Percentiles rank a stretch among this genome's conserved stretches.
Conservation (phyloP, 2,888 invertebrate species). For the Nomada flava region DNA sequence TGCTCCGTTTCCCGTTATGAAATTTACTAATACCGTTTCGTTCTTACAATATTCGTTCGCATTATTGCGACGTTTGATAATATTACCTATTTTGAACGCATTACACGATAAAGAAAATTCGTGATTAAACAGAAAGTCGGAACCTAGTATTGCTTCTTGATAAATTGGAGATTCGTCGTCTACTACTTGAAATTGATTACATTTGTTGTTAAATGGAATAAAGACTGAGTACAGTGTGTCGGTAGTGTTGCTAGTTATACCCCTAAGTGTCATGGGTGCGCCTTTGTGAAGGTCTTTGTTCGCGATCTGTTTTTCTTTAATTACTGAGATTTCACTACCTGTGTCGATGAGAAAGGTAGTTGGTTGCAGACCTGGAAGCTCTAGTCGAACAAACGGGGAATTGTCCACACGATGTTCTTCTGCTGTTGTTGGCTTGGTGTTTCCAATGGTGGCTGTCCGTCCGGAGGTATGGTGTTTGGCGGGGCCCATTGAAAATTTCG, state of each 20-base stretch:
- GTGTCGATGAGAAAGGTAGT: conserved; percentile 20
- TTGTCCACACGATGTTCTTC: too few relatives aligned
- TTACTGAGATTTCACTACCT: conserved; percentile 16
- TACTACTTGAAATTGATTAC: conserved; percentile 11
- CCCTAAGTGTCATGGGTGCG: not conserved
- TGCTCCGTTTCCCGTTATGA: conserved; percentile 3
- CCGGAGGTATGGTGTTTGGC: too few relatives aligned
- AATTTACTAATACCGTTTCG: conserved; percentile 6
- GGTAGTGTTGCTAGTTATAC: not conserved
- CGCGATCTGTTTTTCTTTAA: conserved; percentile 2
- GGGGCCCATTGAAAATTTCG: too few relatives aligned
- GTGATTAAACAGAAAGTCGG: not conserved
- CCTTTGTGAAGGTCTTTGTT: not conserved
- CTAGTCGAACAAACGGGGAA: conserved; percentile 33
- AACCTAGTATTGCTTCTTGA: not conserved
- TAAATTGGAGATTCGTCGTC: not conserved
- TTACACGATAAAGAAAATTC: not conserved
- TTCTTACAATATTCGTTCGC: not conserved
- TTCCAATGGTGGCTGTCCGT: too few relatives aligned
- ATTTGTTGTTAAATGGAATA: not conserved
- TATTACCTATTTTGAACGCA: not conserved
- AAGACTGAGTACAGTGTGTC: not conserved
- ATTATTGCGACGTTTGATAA: not conserved
- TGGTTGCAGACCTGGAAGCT: conserved; percentile 8
- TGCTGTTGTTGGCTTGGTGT: fast-evolving